phyloP scores from a whole-genome alignment of 2,113 vertebrate genomes.

The Oryctolagus cuniculus region DNA sequence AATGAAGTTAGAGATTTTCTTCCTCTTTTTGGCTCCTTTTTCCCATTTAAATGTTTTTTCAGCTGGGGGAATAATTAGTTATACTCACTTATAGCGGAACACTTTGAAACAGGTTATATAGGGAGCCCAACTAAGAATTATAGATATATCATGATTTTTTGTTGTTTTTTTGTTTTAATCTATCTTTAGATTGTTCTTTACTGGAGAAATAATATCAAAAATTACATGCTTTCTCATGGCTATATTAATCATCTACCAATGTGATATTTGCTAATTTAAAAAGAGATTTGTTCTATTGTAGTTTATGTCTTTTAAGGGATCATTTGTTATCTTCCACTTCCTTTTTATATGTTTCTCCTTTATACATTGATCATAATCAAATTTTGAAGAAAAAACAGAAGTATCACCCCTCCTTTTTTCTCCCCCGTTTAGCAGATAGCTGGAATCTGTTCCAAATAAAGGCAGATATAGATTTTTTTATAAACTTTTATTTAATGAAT shows the following conservation, averaged over 20 bases:
- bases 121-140: neutral
- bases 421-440: neutral
- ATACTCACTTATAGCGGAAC: neutral
- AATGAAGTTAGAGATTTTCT: conserved; percentile 13
- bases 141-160: neutral
- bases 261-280: neutral
- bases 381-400: neutral
- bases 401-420: neutral
- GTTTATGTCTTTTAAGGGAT: neutral
- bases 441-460: neutral
- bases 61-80: neutral
- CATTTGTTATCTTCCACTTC: neutral
- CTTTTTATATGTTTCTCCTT: neutral
- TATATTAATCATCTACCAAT: neutral
- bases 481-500: too few relatives aligned
- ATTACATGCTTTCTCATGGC: neutral
- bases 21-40: neutral
- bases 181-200: conserved; percentile 5
- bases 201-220: neutral
- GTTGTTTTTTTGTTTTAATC: neutral
- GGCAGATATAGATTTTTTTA: neutral
- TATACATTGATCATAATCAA: neutral
- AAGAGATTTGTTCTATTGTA: neutral
- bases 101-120: neutral
- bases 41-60: conserved; percentile 29